Evolutionary conservation across 2,113 vertebrate genomes (phyloP).

Genomic region (Anas platyrhynchos): DNA sequence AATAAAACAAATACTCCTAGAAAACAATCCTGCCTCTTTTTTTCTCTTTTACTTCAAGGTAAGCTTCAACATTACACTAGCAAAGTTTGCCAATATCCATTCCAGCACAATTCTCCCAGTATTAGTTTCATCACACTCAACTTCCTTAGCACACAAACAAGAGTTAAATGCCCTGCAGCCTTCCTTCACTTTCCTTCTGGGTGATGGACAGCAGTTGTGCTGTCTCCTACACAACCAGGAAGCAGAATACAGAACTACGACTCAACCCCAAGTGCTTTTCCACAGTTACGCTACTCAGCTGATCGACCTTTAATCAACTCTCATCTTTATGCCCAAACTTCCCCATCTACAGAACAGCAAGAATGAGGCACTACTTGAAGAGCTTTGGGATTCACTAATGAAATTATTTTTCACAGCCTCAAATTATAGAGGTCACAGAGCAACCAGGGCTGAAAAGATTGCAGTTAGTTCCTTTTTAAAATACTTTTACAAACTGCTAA

Average conservation of each 20-base stretch:
- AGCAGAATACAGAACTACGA: neutral
- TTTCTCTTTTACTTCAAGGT: neutral
- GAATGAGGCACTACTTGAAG: neutral
- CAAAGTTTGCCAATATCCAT: neutral
- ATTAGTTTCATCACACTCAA: neutral
- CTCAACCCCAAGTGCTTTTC: neutral
- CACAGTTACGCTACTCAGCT: neutral
- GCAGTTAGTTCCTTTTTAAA: accelerated
- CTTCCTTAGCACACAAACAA: neutral
- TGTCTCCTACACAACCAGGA: neutral
- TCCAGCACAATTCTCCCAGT: neutral
- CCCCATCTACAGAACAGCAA: neutral
- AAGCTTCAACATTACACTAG: neutral
- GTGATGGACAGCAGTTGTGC: neutral
- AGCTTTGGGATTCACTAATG: neutral
- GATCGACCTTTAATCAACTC: neutral
- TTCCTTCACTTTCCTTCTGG: neutral
- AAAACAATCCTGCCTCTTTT: neutral
- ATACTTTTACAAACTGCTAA: neutral
- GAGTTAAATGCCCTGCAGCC: neutral
- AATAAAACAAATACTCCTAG: neutral
- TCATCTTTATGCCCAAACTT: neutral
- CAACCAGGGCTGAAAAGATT: neutral
- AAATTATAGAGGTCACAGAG: neutral
- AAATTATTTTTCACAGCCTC: neutral